phyloP scores from a whole-genome alignment of 2,797 vertebrate species.

The Trachurus trachurus region DNA sequence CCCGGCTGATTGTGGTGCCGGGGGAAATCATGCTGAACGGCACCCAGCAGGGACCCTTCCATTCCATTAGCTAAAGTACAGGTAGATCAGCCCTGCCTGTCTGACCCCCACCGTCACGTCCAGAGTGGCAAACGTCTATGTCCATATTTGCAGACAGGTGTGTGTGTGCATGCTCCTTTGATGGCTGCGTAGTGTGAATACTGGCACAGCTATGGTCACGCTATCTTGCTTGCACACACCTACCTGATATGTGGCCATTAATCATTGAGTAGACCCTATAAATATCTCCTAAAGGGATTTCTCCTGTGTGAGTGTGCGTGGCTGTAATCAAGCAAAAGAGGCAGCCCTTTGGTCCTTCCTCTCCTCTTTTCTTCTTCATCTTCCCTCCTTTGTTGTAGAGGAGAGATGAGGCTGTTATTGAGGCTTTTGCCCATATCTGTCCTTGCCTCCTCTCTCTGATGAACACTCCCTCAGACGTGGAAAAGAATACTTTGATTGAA shows the following conservation, averaged over 20 bases:
- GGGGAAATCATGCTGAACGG: slow-evolving; percentile 68
- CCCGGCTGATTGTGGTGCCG: slow-evolving; percentile 30
- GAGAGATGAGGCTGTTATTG: slow-evolving; percentile 48
- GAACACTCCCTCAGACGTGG: slow-evolving; percentile 36
- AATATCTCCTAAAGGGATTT: slow-evolving; percentile 50
- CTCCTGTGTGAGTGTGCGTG: slow-evolving; percentile 24
- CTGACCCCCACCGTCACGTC: slow-evolving; percentile 52
- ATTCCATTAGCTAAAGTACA: slow-evolving; percentile 73
- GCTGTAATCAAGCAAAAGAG: slow-evolving; percentile 57
- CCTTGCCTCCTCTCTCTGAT: slow-evolving; percentile 46
- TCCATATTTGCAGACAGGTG: slow-evolving; percentile 6
- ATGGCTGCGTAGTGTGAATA: slow-evolving; percentile 25
- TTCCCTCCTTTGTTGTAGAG: slow-evolving; percentile 35
- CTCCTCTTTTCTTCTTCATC: slow-evolving; percentile 13
- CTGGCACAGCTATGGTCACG: slow-evolving; percentile 39
- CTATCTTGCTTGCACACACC: slow-evolving; percentile 46
- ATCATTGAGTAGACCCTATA: slow-evolving; percentile 60
- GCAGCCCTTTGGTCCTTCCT: slow-evolving; percentile 30
- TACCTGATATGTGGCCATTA: slow-evolving; percentile 60
- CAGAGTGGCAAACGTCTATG: slow-evolving; percentile 30
- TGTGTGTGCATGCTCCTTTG: slow-evolving; percentile 26
- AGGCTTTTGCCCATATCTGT: slow-evolving; percentile 41
- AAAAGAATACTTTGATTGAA: slow-evolving; percentile 54
- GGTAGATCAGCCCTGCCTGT: slow-evolving; percentile 51
- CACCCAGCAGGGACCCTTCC: slow-evolving; percentile 64